phyloP scores from a whole-genome alignment of 2,113 vertebrate species.

The Helogale parvula region DNA sequence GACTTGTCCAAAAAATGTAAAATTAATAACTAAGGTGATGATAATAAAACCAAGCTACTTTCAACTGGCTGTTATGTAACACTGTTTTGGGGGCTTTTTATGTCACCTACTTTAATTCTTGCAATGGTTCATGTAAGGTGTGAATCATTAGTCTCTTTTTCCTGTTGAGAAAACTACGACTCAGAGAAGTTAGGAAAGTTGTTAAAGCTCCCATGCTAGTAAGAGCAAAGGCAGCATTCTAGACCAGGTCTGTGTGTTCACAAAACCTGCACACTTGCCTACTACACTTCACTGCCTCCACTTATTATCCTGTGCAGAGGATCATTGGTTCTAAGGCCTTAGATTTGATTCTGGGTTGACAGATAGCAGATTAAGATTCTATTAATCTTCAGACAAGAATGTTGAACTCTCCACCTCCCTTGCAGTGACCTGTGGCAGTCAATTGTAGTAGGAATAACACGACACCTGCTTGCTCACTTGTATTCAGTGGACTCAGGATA shows the following conservation, averaged over 20 bases:
- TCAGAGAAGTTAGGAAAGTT: background rate
- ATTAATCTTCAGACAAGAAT: background rate
- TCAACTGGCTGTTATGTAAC: background rate
- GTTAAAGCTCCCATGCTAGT: background rate
- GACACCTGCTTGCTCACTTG: background rate
- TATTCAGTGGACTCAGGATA: background rate
- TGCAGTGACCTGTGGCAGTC: background rate
- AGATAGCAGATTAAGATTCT: constrained; percentile 21
- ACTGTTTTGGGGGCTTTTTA: background rate
- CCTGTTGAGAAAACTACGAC: background rate
- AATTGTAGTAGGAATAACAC: background rate
- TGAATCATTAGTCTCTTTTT: background rate
- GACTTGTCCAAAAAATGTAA: background rate
- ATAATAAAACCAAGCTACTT: background rate
- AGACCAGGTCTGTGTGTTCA: background rate
- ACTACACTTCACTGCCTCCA: background rate
- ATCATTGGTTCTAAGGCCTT: background rate
- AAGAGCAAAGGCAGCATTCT: background rate
- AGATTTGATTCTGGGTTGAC: background rate
- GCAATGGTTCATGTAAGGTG: background rate
- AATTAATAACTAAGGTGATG: background rate
- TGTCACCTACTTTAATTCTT: background rate
- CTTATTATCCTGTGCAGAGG: background rate
- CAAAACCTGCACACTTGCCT: background rate
- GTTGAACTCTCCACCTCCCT: background rate